Percentiles rank a stretch among this genome's conserved stretches.
Evolutionary conservation across 2,797 vertebrate species (phyloP).

Genomic region (Oophaga sylvatica): DNA sequence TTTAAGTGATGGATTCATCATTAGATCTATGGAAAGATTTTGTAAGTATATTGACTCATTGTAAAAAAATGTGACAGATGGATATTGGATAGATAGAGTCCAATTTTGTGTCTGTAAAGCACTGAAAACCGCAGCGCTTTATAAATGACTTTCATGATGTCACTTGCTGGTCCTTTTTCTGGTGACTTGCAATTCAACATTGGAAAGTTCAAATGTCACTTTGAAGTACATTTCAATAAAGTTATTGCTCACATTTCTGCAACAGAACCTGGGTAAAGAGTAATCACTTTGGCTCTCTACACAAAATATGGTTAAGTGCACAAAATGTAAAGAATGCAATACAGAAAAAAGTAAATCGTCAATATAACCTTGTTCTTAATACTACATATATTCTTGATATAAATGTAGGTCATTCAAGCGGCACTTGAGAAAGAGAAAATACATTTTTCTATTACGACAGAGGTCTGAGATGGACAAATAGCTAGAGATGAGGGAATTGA

Average conservation of each 20-base stretch:
- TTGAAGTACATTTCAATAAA: constrained; percentile 24
- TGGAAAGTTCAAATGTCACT: constrained; percentile 32
- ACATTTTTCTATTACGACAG: not conserved
- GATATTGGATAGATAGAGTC: too few relatives aligned
- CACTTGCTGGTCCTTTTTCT: not conserved
- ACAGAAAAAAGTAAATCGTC: not conserved
- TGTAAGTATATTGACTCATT: too few relatives aligned
- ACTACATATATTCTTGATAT: not conserved
- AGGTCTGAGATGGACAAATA: not conserved
- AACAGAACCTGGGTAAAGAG: not conserved
- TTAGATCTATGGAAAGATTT: too few relatives aligned
- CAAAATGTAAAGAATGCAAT: constrained; percentile 13
- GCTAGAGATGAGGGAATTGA: too few relatives aligned
- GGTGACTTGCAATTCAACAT: not conserved
- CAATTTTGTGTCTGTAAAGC: too few relatives aligned
- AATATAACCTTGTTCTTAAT: not conserved
- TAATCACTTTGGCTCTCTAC: not conserved
- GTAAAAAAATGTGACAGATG: too few relatives aligned
- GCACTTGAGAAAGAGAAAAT: not conserved
- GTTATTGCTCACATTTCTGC: not conserved
- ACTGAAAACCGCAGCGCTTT: not conserved
- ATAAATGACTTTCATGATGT: not conserved
- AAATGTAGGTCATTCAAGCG: not conserved
- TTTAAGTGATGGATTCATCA: not conserved
- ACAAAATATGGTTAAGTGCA: constrained; percentile 24